Evolutionary conservation across 37 sponge, comb jelly and placozoan species (phyloP), one percentile per base, ranked within the genome.

Genomic region (Theonella swinhoei): DNA sequence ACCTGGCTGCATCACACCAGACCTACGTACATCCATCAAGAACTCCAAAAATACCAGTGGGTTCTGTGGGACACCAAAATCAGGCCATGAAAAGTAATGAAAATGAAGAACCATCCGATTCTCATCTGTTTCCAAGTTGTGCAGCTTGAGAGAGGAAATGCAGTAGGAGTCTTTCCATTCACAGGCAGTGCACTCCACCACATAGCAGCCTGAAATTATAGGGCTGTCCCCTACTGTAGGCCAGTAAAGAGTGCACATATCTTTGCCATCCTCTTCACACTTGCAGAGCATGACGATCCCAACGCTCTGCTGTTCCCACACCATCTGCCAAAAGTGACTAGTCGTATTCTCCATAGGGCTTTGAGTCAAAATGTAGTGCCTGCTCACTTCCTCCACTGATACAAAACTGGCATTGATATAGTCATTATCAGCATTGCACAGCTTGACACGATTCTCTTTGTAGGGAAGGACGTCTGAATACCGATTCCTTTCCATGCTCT

Each of bases 271-370:
- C 76, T 96, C 97, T 33, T 84, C 69, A 72, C 94, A 81, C 68
- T 84, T 90, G 85, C 94, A 94, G 62, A 96, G 88, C 97, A 96
- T 96, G 40, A 94, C 83, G 14, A 96, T 83, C 4, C 95, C 97
- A 1, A 61, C 39, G 4, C 68, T 75, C 59, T 91, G 79, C 90
- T 91, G 87, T 74, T 96, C 95, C 97, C 97, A 96, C 0, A 94
- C 85, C 97, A 96, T 94, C 82, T 94, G 92, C 97, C 97, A 96
- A 77, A 94, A 92, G 75, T 94, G 90, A 28, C 36, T 47, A 43
- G 75, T 40, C 8, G 97, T 96, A 58, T 87, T 79, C 42, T 73
- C 75, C 20, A 96, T 83, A 22, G 97, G 97, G 34, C 93, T 95
- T 88, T 96, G 87, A 25, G 87, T 67, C 4, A 94, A 67, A 43